Evolutionary conservation across 2,888 invertebrate species (phyloP).

Genomic region (Falcaria lacertinaria): DNA sequence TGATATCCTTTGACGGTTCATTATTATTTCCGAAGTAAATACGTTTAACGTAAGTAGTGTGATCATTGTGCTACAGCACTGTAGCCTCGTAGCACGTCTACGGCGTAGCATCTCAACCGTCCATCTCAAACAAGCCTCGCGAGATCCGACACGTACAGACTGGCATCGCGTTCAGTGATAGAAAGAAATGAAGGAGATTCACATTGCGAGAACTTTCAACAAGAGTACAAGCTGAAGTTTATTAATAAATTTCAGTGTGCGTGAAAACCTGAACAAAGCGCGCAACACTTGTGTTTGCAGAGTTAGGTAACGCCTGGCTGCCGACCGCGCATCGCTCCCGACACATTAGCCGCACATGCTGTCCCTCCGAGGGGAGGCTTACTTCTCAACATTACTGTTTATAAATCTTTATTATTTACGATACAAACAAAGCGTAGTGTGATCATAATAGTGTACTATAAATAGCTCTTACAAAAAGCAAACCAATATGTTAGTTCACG

Average conservation of each 20-base stretch:
- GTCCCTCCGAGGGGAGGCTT: too few relatives aligned
- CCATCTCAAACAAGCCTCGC: background rate
- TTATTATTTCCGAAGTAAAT: too few relatives aligned
- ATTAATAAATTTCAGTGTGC: slow-evolving; percentile 2
- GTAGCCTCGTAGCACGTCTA: background rate
- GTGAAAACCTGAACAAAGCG: slow-evolving; percentile 1
- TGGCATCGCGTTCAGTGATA: background rate
- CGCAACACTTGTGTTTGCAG: slow-evolving; percentile 1
- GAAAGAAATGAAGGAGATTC: background rate
- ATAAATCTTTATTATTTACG: too few relatives aligned
- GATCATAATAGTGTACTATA: too few relatives aligned
- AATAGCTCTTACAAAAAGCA: too few relatives aligned
- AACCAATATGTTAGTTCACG: too few relatives aligned
- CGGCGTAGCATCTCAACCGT: background rate
- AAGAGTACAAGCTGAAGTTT: background rate
- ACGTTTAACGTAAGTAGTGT: too few relatives aligned
- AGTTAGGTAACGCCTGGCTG: too few relatives aligned
- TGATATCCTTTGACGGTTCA: too few relatives aligned
- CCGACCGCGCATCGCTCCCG: too few relatives aligned
- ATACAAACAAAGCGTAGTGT: too few relatives aligned
- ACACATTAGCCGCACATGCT: background rate
- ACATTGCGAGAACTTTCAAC: background rate
- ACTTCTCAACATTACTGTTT: too few relatives aligned
- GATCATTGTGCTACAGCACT: background rate
- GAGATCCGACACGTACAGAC: background rate